phyloP scores from a whole-genome alignment of 2,888 invertebrate genomes.

The Brassicogethes aeneus region DNA sequence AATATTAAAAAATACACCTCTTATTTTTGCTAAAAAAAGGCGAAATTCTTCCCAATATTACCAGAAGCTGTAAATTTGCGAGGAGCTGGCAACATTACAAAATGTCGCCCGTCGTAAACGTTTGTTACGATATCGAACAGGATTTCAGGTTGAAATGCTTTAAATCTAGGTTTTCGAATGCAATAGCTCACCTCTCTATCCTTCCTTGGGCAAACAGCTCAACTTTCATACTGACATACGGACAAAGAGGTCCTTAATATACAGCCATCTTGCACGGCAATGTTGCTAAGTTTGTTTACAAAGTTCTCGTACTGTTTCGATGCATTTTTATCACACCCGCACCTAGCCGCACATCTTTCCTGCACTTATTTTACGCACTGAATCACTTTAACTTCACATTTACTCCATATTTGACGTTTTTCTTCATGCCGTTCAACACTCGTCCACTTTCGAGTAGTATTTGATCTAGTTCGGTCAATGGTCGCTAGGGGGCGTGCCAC shows the following conservation, averaged over 20 bases:
- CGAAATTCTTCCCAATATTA: no score
- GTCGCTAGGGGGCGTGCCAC: constrained; percentile 17
- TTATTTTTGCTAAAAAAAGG: no score
- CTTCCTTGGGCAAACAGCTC: constrained; percentile 52
- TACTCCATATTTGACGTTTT: constrained; percentile 34
- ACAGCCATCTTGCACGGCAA: constrained; percentile 57
- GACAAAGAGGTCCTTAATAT: constrained; percentile 61
- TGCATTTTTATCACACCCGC: constrained; percentile 21
- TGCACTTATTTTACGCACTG: constrained; percentile 21
- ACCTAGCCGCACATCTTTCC: constrained; percentile 24
- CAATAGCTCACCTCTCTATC: constrained; percentile 50
- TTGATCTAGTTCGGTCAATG: constrained; percentile 15
- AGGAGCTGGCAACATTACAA: no score
- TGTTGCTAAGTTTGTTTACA: constrained; percentile 28
- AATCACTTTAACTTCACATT: constrained; percentile 26
- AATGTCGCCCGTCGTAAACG: no score
- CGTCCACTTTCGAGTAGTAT: constrained; percentile 35
- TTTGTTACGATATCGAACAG: no score
- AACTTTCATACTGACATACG: constrained; percentile 62
- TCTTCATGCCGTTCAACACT: constrained; percentile 35
- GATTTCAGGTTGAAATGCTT: no score
- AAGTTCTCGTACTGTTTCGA: constrained; percentile 13
- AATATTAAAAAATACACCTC: no score
- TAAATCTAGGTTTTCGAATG: no score
- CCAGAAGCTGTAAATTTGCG: no score